A percentile compares a stretch with the other conserved stretches of the same genome.
Conservation (phyloP, 2,888 invertebrate species). For the Temnothorax unifasciatus region DNA sequence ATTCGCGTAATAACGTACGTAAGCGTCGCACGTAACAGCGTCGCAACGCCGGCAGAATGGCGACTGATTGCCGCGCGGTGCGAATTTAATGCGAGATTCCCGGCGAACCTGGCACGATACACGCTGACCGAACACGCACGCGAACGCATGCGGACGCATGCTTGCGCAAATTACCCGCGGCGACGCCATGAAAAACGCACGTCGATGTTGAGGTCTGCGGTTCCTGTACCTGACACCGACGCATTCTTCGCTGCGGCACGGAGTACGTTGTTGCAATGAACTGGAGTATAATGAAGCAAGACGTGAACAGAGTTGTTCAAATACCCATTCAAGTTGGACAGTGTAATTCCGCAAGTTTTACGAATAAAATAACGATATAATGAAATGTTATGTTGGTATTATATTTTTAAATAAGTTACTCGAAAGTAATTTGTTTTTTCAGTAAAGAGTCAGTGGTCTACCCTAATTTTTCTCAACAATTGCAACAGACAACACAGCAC, state of each 20-base stretch:
- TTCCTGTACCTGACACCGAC: constrained; percentile 27
- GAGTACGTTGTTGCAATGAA: background rate
- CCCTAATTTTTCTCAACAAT: background rate
- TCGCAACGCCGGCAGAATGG: constrained; percentile 78
- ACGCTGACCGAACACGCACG: constrained; percentile 52
- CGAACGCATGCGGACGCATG: constrained; percentile 28
- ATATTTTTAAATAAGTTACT: background rate
- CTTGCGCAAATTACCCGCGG: constrained; percentile 45
- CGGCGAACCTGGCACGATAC: constrained; percentile 67
- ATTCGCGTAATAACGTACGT: constrained; percentile 77
- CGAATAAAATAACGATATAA: constrained; percentile 19
- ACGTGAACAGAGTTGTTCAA: constrained; percentile 21
- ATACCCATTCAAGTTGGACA: background rate
- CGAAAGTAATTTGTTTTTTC: background rate
- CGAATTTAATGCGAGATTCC: constrained; percentile 78
- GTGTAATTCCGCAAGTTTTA: background rate
- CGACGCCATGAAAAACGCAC: constrained; percentile 39
- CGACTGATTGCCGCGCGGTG: constrained; percentile 81
- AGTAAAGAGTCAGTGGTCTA: background rate
- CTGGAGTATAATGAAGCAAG: constrained; percentile 14
- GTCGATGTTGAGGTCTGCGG: constrained; percentile 44
- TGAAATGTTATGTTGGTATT: constrained; percentile 3
- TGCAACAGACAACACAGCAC: background rate
- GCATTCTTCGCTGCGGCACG: constrained; percentile 31
- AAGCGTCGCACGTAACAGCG: constrained; percentile 79